Percentiles rank a stretch among this genome's conserved stretches.
phyloP scores from a whole-genome alignment of 2,888 invertebrate genomes.

The Leucophenga montana region DNA sequence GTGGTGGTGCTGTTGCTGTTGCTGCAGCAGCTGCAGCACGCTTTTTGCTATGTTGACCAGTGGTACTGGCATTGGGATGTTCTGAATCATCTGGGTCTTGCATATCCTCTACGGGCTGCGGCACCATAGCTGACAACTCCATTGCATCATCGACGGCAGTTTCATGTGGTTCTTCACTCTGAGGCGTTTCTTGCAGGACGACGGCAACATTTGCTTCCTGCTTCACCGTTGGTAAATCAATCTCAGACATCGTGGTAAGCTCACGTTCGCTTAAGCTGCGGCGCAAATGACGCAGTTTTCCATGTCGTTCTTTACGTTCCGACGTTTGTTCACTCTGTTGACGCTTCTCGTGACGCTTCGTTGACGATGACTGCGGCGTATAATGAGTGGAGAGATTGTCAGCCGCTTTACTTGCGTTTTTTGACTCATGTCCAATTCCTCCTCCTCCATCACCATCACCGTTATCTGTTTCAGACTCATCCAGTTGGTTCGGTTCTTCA shows the following conservation, averaged over 20 bases:
- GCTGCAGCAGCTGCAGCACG: conserved; percentile 23
- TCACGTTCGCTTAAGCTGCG: conserved; percentile 47
- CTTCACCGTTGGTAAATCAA: conserved; percentile 32
- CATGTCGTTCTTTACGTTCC: conserved; percentile 61
- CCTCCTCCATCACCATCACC: conserved; percentile 38
- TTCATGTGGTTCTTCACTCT: conserved; percentile 36
- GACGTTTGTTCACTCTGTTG: not conserved
- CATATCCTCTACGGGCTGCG: conserved; percentile 67
- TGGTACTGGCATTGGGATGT: conserved; percentile 26
- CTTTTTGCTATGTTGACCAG: conserved; percentile 20
- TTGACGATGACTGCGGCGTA: conserved; percentile 18
- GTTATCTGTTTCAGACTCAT: not conserved
- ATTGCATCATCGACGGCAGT: not conserved
- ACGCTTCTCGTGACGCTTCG: not conserved
- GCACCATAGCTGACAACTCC: conserved; percentile 39
- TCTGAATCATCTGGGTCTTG: conserved; percentile 52
- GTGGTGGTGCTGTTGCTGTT: conserved; percentile 12
- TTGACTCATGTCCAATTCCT: conserved; percentile 32
- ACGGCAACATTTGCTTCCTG: conserved; percentile 18
- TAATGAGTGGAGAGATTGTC: not conserved
- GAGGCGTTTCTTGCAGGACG: not conserved
- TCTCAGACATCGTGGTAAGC: conserved; percentile 30
- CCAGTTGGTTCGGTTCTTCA: not conserved
- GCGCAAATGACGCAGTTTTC: conserved; percentile 57
- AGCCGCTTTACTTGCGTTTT: not conserved